phyloP scores from a whole-genome alignment of 1,140 invertebrate genomes.

The Drosophila malerkotliana region DNA sequence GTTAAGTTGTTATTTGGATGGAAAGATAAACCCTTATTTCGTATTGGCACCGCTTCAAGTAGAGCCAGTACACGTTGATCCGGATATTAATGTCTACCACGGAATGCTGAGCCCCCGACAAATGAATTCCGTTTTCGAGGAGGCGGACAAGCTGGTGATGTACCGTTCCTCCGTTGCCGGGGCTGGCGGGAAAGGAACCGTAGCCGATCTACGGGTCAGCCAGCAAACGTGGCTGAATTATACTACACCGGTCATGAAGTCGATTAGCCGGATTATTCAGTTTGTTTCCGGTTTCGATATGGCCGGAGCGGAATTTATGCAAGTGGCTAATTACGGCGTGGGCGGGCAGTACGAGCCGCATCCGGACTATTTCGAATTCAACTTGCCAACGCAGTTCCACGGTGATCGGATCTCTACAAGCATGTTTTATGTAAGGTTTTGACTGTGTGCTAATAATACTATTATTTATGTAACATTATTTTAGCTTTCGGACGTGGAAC shows the following conservation, averaged over 20 bases:
- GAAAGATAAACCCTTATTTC: slow-evolving; percentile 89
- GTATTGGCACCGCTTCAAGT: slow-evolving; percentile 94
- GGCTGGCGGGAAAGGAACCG: slow-evolving; percentile 88
- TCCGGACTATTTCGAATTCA: slow-evolving; percentile 85
- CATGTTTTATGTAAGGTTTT: slow-evolving; percentile 71
- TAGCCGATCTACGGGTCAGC: slow-evolving; percentile 94
- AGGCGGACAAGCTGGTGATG: slow-evolving; percentile 90
- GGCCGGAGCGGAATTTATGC: slow-evolving; percentile 86
- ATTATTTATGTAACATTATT: slow-evolving; percentile 2
- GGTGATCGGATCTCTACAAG: slow-evolving; percentile 75
- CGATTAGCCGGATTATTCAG: slow-evolving; percentile 88
- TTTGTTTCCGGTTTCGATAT: slow-evolving; percentile 93
- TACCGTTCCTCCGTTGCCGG: slow-evolving; percentile 89
- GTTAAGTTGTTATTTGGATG: slow-evolving; percentile 91
- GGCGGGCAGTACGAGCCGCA: slow-evolving; percentile 90
- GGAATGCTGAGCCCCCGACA: slow-evolving; percentile 94
- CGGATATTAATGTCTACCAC: slow-evolving; percentile 94
- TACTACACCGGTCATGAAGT: slow-evolving; percentile 90
- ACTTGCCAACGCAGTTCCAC: neutral
- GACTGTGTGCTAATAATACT: no score
- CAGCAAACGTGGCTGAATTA: slow-evolving; percentile 98
- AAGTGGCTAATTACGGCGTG: slow-evolving; percentile 89
- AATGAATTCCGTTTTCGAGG: slow-evolving; percentile 92
- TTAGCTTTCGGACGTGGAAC: slow-evolving; percentile 96
- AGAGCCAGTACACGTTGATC: slow-evolving; percentile 93